Percentiles rank a stretch among this genome's conserved stretches.
Conservation (phyloP, 2,888 invertebrate genomes). For the Hypselothyrea guttata region DNA sequence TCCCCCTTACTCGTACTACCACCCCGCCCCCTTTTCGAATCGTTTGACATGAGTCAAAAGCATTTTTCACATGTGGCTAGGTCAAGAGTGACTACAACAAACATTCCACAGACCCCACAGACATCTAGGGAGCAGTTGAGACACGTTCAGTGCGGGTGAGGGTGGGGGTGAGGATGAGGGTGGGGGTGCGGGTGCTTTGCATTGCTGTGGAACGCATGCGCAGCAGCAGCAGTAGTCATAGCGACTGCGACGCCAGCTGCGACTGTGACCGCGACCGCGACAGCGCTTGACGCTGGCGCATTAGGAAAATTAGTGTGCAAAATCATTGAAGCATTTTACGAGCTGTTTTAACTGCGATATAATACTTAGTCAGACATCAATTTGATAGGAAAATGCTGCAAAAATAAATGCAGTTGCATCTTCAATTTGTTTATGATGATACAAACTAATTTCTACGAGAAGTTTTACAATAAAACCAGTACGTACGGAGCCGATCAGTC, state of each 20-base stretch:
- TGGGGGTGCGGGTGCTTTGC: conserved; percentile 27
- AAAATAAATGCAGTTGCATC: too few relatives aligned
- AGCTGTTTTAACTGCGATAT: background rate
- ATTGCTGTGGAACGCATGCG: conserved; percentile 28
- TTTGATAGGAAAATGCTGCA: too few relatives aligned
- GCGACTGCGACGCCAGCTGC: conserved; percentile 4
- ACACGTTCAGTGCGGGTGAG: too few relatives aligned
- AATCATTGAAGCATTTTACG: conserved; percentile 25
- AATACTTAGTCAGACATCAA: too few relatives aligned
- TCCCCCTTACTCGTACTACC: conserved; percentile 29
- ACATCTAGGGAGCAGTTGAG: conserved; percentile 12
- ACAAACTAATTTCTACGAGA: too few relatives aligned
- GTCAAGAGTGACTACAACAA: conserved; percentile 59
- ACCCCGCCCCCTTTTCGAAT: conserved; percentile 1
- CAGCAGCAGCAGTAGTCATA: background rate
- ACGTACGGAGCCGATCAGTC: too few relatives aligned
- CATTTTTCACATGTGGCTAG: conserved; percentile 64
- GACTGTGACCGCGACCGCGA: conserved; percentile 18
- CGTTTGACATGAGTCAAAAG: conserved; percentile 45
- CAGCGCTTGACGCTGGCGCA: conserved; percentile 19
- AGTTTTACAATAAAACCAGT: too few relatives aligned
- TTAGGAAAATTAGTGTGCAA: conserved; percentile 25
- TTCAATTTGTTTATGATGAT: too few relatives aligned
- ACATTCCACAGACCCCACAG: conserved; percentile 33
- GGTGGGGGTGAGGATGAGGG: too few relatives aligned